A percentile compares a stretch with the other conserved stretches of the same genome.
Evolutionary conservation across 1,140 invertebrate genomes (phyloP).

Genomic region (Gerris buenoi): DNA sequence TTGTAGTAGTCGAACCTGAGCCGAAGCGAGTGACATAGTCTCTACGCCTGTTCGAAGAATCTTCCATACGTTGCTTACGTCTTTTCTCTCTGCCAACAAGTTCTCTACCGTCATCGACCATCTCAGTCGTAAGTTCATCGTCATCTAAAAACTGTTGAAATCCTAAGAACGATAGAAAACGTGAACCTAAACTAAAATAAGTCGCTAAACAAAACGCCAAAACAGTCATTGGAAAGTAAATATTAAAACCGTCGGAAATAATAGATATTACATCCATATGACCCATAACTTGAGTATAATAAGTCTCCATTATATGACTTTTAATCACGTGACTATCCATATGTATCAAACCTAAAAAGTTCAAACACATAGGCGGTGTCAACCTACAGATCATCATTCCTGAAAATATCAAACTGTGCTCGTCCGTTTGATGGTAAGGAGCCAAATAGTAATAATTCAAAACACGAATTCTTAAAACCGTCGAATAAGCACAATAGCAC

Average conservation of each 20-base stretch:
- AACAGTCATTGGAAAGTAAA: constrained; percentile 97
- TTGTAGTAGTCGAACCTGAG: too few relatives aligned
- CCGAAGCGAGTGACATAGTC: constrained; percentile 2
- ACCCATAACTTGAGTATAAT: constrained; percentile 93
- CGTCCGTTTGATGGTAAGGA: constrained; percentile 93
- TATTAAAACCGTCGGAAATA: constrained; percentile 94
- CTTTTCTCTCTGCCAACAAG: constrained; percentile 51
- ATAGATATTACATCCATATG: constrained; percentile 97
- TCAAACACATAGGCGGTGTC: constrained; percentile 95
- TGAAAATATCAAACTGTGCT: constrained; percentile 96
- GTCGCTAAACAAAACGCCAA: constrained; percentile 84
- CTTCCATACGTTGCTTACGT: background rate
- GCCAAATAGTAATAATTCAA: constrained; percentile 95
- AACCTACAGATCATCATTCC: constrained; percentile 89
- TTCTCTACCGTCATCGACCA: constrained; percentile 84
- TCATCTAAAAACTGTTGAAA: constrained; percentile 92
- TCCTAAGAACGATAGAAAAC: constrained; percentile 72
- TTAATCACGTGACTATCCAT: constrained; percentile 95
- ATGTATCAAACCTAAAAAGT: constrained; percentile 93
- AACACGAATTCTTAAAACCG: constrained; percentile 87
- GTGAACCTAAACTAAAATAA: constrained; percentile 85
- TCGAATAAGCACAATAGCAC: constrained; percentile 94
- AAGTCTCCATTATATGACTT: constrained; percentile 60
- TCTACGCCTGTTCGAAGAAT: background rate
- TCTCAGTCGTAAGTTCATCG: constrained; percentile 80